Conservation (phyloP, 2,113 vertebrate species). For the Cinclus cinclus region DNA sequence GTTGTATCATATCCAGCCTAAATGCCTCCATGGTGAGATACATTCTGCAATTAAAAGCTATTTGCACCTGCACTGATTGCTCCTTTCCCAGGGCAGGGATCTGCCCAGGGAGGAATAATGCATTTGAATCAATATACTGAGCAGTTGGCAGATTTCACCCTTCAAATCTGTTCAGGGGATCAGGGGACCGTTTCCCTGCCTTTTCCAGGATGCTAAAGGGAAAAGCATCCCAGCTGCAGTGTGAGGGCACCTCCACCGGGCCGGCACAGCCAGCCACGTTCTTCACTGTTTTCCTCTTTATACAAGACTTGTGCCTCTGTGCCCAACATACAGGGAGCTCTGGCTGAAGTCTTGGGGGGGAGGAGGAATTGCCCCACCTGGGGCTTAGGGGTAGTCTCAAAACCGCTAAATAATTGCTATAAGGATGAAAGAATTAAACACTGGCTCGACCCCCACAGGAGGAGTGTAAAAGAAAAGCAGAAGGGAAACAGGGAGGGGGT, state of each 20-base stretch:
- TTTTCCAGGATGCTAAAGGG: neutral
- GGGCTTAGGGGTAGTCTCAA: neutral
- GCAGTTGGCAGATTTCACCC: slow-evolving; percentile 43
- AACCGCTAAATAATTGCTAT: neutral
- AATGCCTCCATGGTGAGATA: slow-evolving; percentile 53
- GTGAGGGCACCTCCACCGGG: neutral
- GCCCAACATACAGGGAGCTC: neutral
- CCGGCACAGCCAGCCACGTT: neutral
- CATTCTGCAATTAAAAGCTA: slow-evolving; percentile 65
- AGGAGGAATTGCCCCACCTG: too few species aligned
- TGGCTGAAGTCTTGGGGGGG: neutral
- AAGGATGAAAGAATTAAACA: slow-evolving; percentile 1
- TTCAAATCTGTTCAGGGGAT: slow-evolving; percentile 42
- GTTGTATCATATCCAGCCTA: slow-evolving; percentile 33
- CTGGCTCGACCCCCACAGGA: neutral
- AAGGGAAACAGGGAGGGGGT: neutral
- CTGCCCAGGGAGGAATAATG: slow-evolving; percentile 45
- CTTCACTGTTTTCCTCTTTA: neutral
- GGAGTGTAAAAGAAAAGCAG: slow-evolving; percentile 16
- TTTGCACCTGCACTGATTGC: slow-evolving; percentile 57
- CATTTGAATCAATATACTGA: slow-evolving; percentile 35
- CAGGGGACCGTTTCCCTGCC: neutral
- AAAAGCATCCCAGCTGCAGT: neutral
- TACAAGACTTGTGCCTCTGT: neutral
- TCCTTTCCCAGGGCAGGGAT: slow-evolving; percentile 45